Percentiles rank a stretch among this genome's conserved stretches.
Conservation (phyloP, 2,797 vertebrate genomes). For the Gallinago stenura region DNA sequence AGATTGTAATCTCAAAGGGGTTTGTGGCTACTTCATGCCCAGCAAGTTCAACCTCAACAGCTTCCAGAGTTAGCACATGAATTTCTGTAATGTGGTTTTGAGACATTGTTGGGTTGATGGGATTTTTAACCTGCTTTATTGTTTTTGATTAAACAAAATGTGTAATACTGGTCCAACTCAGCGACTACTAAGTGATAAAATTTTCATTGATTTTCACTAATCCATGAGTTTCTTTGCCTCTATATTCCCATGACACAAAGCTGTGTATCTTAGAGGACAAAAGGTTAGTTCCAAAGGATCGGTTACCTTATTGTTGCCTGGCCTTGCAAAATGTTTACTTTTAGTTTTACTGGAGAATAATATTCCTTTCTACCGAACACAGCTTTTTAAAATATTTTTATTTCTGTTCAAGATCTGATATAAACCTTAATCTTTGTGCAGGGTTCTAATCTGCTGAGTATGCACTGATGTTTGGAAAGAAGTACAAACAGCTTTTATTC, state of each 20-base stretch:
- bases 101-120: neutral
- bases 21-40: neutral
- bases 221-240: neutral
- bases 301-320: neutral
- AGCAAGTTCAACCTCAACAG: neutral
- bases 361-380: neutral
- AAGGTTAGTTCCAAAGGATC: neutral
- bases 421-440: neutral
- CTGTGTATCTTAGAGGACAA: neutral
- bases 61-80: neutral
- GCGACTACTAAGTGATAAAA: neutral
- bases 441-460: neutral
- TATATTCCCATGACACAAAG: neutral
- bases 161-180: neutral
- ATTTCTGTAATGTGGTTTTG: neutral
- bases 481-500: neutral
- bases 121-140: neutral
- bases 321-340: neutral
- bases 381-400: neutral
- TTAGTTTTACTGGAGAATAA: neutral
- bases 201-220: neutral
- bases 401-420: neutral
- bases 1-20: neutral
- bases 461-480: neutral
- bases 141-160: neutral